phyloP scores from a whole-genome alignment of 92 coral and sea anemone species.

The Virgularia gustaviana region DNA sequence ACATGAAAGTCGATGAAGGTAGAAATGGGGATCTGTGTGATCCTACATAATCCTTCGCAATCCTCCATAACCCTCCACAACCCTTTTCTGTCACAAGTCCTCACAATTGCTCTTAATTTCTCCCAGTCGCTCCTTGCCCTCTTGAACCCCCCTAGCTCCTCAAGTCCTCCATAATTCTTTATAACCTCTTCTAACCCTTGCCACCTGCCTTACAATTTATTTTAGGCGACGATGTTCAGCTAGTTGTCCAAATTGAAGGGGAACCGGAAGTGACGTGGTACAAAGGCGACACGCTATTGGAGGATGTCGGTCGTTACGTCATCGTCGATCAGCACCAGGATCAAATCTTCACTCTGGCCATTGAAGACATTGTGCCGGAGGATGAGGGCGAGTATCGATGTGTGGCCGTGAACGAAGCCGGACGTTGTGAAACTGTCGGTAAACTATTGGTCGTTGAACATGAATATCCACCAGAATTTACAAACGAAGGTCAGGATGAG shows the following conservation, averaged over 20 bases:
- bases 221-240: conserved; percentile 66
- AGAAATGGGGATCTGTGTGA: background rate
- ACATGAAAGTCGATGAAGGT: conserved; percentile 33
- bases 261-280: conserved; percentile 80
- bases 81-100: background rate
- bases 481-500: conserved; percentile 60
- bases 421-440: conserved; percentile 61
- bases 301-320: conserved; percentile 70
- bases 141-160: too few species aligned
- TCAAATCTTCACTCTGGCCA: conserved; percentile 80
- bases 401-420: conserved; percentile 96
- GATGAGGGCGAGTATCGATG: conserved; percentile 89
- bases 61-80: background rate
- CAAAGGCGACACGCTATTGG: conserved; percentile 61
- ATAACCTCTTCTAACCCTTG: too few species aligned
- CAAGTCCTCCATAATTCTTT: too few species aligned
- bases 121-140: too few species aligned
- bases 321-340: conserved; percentile 86
- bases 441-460: conserved; percentile 63
- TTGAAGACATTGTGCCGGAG: conserved; percentile 68
- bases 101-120: background rate
- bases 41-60: background rate
- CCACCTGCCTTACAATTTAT: too few species aligned
- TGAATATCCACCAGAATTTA: conserved; percentile 76
- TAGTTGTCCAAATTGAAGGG: conserved; percentile 68